Evolutionary conservation across 2,113 vertebrate genomes (phyloP), one percentile per base, ranked within the genome.

Genomic region (Oryzias curvinotus): DNA sequence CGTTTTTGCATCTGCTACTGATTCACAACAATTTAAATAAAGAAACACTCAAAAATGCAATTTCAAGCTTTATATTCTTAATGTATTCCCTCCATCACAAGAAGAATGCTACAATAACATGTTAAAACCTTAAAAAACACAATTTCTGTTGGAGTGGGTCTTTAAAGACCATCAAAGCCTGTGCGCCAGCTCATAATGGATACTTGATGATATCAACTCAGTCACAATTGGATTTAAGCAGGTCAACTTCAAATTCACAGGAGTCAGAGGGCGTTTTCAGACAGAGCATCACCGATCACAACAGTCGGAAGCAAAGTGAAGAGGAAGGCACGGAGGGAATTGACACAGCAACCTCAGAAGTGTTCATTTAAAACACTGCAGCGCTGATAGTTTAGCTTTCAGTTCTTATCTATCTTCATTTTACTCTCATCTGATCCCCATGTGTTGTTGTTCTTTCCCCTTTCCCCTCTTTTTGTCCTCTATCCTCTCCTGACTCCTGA

Each of bases 301-400:
- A 42, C 23, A 62, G 57, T 17, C 5, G 71, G 46, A 52, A 51
- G 65, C 19, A 65, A 65, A 41, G 62, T 25, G n/a, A 72, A 75
- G 73, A 65, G 62, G 68, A 71, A 65, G 62, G 30, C 52, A 41
- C 62, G 25, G 23, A 49, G 58, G 41, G 66, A 56, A 46, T 80
- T 78, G 70, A 84, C 75, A 77, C 58, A 56, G 52, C 14, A 54
- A 63, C 69, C 65, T 72, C 62, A 66, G 55, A 77, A 78, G 70
- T 70, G 59, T 69, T 76, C 19, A 81, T 72, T 81, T 79, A 79
- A 47, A 63, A 64, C 45, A 49, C 57, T 45, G 54, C 25, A 70
- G 70, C 14, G 0, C 18, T 46, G 59, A 49, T 62, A 84, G 78
- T 90, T 90, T 90, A 67, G 71, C 85, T 88, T 81, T 82, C 81